Conservation (phyloP, 2,888 invertebrate species). For the Leptopterna dolabrata region DNA sequence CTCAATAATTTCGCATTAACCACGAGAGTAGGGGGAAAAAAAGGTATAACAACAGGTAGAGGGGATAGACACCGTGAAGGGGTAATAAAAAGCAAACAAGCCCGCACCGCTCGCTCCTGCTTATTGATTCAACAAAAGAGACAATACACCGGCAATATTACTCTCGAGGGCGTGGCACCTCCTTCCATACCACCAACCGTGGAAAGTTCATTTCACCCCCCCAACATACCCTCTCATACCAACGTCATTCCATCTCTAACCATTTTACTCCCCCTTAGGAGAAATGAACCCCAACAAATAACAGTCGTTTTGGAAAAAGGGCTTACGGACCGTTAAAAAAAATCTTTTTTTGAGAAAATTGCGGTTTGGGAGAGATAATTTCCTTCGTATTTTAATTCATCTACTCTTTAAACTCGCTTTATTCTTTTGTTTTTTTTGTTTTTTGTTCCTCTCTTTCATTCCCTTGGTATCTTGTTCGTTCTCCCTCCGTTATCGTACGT, state of each 20-base stretch:
- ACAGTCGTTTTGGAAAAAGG: background rate
- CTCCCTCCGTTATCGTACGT: no score
- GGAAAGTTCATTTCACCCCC: background rate
- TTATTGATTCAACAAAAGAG: constrained; percentile 48
- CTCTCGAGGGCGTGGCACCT: constrained; percentile 35
- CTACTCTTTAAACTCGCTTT: background rate
- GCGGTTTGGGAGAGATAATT: background rate
- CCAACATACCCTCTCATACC: background rate
- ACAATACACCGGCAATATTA: constrained; percentile 43
- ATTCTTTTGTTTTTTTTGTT: no score
- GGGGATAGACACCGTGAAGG: background rate
- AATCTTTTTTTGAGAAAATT: background rate
- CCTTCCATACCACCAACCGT: background rate
- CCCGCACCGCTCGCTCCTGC: background rate
- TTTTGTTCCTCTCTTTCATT: no score
- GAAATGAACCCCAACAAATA: constrained; percentile 3
- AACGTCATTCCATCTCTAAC: background rate
- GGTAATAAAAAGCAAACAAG: constrained; percentile 28
- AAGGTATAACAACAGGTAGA: background rate
- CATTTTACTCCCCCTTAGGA: background rate
- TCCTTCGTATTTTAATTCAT: background rate
- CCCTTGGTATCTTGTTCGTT: no score
- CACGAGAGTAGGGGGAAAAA: background rate
- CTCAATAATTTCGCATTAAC: constrained; percentile 7
- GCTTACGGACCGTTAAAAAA: background rate